phyloP scores from a whole-genome alignment of 2,797 vertebrate genomes.

The Sardinella longiceps region DNA sequence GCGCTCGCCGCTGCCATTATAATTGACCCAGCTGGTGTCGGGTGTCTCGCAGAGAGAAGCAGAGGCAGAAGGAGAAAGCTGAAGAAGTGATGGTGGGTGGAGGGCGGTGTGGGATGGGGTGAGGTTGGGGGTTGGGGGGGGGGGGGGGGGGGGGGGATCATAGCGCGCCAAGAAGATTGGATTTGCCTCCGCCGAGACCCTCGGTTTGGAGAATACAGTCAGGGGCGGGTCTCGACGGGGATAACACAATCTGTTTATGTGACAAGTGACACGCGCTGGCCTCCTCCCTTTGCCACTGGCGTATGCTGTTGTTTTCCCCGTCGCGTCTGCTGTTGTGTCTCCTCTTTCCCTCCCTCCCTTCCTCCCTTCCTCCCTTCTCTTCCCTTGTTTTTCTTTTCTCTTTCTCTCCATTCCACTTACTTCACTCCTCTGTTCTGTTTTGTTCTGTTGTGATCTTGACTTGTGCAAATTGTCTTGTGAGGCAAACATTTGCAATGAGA shows the following conservation, averaged over 20 bases:
- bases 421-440: background rate
- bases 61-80: background rate
- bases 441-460: background rate
- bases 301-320: background rate
- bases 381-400: background rate
- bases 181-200: conserved; percentile 43
- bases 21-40: conserved; percentile 40
- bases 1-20: conserved; percentile 25
- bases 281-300: conserved; percentile 38
- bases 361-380: conserved; percentile 23
- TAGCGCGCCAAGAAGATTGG: conserved; percentile 44
- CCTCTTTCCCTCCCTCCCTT: conserved; percentile 10
- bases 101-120: conserved; percentile 28
- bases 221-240: conserved; percentile 16
- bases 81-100: conserved; percentile 28
- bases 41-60: conserved; percentile 29
- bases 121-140: background rate
- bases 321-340: background rate
- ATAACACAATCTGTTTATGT: conserved; percentile 42
- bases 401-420: background rate
- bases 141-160: conserved; percentile 22
- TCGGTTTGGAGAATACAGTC: conserved; percentile 22
- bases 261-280: conserved; percentile 40
- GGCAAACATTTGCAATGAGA: conserved; percentile 20
- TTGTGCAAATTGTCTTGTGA: background rate